A percentile compares a stretch with the other conserved stretches of the same genome.
Evolutionary conservation across 2,113 vertebrate species (phyloP).

Genomic region (Tupaia chinensis): DNA sequence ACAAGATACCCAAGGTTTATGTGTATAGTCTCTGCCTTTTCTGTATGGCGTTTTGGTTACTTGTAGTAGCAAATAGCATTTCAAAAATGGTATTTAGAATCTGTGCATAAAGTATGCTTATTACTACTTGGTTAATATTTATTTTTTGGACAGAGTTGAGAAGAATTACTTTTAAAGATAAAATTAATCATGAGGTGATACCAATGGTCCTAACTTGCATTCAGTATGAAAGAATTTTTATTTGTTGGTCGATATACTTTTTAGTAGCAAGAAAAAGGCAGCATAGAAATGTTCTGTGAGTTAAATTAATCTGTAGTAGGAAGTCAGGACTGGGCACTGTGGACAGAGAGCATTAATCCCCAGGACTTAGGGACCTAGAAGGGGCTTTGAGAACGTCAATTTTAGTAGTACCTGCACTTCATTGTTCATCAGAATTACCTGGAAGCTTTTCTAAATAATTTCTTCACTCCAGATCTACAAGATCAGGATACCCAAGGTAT

Average conservation of each 20-base stretch:
- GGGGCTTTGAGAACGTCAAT: neutral
- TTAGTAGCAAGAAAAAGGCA: slow-evolving; percentile 43
- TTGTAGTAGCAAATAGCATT: neutral
- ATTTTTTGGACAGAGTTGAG: neutral
- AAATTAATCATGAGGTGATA: neutral
- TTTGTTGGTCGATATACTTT: slow-evolving; percentile 4
- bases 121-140: neutral
- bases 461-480: neutral
- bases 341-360: neutral
- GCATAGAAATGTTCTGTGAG: neutral
- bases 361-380: neutral
- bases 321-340: neutral
- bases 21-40: neutral
- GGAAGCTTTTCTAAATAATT: neutral
- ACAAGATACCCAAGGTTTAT: neutral
- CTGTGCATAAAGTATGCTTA: neutral
- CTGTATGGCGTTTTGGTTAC: neutral
- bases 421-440: neutral
- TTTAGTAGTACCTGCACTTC: neutral
- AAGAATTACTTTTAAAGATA: neutral
- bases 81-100: neutral
- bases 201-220: neutral
- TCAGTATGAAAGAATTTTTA: slow-evolving; percentile 18
- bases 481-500: neutral
- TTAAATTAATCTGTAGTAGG: slow-evolving; percentile 27